Conservation (phyloP, 2,888 invertebrate genomes). For the Stenodera caucasica region DNA sequence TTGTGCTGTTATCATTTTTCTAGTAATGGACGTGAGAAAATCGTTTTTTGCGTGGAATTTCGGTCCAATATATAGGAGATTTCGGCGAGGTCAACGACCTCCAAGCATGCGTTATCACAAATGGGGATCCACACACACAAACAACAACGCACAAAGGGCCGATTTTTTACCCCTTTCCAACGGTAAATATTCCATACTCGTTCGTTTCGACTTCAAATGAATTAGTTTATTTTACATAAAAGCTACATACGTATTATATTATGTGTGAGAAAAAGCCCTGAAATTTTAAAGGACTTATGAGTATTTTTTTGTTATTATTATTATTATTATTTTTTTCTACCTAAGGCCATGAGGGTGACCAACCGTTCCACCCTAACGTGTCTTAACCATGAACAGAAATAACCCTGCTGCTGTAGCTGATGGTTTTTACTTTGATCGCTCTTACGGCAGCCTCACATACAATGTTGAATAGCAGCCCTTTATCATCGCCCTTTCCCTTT, state of each 20-base stretch:
- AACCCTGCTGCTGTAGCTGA: background rate
- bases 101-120: background rate
- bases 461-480: background rate
- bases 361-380: background rate
- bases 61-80: background rate
- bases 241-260: background rate
- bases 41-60: background rate
- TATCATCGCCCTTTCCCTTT: background rate
- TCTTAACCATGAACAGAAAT: background rate
- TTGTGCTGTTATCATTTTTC: no score
- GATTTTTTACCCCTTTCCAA: slow-evolving; percentile 4
- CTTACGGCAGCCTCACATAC: background rate
- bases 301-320: background rate
- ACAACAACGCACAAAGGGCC: background rate
- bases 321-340: background rate
- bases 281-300: background rate
- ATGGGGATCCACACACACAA: background rate
- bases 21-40: no score
- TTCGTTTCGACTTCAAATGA: slow-evolving; percentile 1
- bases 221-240: background rate
- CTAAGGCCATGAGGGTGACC: slow-evolving; percentile 3
- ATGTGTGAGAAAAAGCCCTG: background rate
- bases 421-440: slow-evolving; percentile 6
- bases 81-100: background rate
- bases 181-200: background rate